Base-by-base conservation (phyloP, 2,113 vertebrate species). In the Arenaria interpres region DNA sequence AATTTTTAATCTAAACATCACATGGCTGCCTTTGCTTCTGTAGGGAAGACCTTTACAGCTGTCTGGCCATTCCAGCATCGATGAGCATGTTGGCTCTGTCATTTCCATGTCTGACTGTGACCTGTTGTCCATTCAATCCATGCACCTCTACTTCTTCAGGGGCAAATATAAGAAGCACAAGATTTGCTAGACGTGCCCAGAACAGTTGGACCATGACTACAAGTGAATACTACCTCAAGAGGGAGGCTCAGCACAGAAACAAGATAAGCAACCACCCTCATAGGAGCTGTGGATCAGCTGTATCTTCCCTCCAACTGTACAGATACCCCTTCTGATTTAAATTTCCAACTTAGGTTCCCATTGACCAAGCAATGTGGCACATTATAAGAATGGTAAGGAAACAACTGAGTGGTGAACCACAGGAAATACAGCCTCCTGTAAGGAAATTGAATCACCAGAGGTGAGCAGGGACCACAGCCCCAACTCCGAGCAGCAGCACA, bases 161-260 rank as follows among this genome's bases (percentile, higher is more conserved):
- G 30, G 62, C 46, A 63, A n/a, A 25, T 19, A 22, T 5, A 59
- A 66, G 45, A 14, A 39, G 14, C 4, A 1, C 7, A 35, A 46
- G 27, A 32, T 28, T 27, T 51, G 21, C 48, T 54, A 46, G 50
- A 25, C 10, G 19, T 3, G 17, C 41, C 39, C 37, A 62, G 19
- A 37, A n/a, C 27, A 35, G 33, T 3, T 18, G 76, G 25, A 35
- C 56, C 48, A 20, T 0, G 5, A 13, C 14, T 2, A 50, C 1
- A 10, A 51, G 51, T 0, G 2, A 84, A 45, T 7, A 2, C 10
- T 23, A 37, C 28, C 66, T 78, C 86, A 27, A 18, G 1, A 8
- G 39, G 12, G 30, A 78, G n/a, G 50, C 60, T 88, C 9, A 43
- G 81, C 53, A 76, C n/a, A 72, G 66, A 9, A 17, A 8, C 7